These are phyloP conservation scores for Alloplasta piceator DNA, from an alignment of 2,888 invertebrate genomes.

Conservation along the genomic window DNA sequence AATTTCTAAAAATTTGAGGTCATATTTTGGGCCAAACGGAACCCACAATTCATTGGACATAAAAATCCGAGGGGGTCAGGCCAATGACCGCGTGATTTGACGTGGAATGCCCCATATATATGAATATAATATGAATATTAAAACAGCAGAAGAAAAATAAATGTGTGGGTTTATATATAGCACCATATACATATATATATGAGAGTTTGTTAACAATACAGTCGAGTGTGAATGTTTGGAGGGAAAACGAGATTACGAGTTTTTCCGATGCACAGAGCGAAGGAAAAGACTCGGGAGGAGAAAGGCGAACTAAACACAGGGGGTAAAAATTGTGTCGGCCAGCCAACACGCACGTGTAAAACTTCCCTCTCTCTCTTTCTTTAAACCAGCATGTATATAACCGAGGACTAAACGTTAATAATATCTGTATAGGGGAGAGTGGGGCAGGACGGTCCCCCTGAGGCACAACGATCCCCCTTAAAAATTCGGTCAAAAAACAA, in stretches of 20 bases:
- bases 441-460: background rate
- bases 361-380: conserved; percentile 5
- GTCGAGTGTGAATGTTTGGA: conserved; percentile 38
- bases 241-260: conserved; percentile 46
- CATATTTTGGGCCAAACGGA: no score
- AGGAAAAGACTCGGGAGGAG: background rate
- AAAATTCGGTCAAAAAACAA: background rate
- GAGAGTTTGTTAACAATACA: background rate
- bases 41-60: no score
- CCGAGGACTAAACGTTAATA: conserved; percentile 48
- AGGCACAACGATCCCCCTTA: background rate
- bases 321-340: conserved; percentile 29
- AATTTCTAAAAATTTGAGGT: no score
- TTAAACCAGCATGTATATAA: conserved; percentile 4
- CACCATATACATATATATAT: background rate
- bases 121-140: no score
- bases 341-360: conserved; percentile 37
- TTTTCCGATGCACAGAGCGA: background rate
- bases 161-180: background rate
- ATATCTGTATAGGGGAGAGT: no score
- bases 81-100: no score
- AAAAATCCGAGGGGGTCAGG: no score
- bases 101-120: no score
- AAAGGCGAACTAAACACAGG: conserved; percentile 5
- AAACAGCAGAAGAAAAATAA: background rate